Conservation (phyloP, 2,888 invertebrate species). For the Lottia scabra region DNA sequence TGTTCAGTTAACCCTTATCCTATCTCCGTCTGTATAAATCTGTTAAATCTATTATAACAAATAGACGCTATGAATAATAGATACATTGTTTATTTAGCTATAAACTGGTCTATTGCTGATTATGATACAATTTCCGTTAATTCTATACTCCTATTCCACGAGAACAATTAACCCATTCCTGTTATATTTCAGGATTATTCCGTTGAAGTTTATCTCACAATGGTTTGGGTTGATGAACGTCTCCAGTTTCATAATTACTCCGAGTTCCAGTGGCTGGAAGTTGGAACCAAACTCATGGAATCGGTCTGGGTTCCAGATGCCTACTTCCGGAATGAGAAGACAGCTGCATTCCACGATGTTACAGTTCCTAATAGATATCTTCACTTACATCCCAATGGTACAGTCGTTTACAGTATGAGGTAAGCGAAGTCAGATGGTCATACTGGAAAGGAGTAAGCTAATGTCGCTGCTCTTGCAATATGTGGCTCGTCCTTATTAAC, state of each 20-base stretch:
- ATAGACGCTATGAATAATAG: too few relatives aligned
- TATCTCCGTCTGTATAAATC: too few relatives aligned
- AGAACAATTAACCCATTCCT: neutral
- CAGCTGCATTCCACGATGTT: conserved; percentile 55
- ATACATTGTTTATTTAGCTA: too few relatives aligned
- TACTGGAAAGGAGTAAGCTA: too few relatives aligned
- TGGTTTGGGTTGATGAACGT: conserved; percentile 50
- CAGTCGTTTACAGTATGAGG: conserved; percentile 50
- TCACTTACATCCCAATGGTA: conserved; percentile 57
- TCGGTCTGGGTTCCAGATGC: conserved; percentile 61
- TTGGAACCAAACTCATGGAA: conserved; percentile 54
- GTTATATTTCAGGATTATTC: conserved; percentile 48
- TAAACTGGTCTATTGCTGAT: too few relatives aligned
- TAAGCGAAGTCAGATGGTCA: conserved; percentile 20
- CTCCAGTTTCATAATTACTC: conserved; percentile 37
- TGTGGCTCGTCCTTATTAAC: too few relatives aligned
- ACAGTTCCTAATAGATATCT: conserved; percentile 61
- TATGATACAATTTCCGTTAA: neutral
- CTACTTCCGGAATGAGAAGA: conserved; percentile 60
- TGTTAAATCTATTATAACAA: too few relatives aligned
- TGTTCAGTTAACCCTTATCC: too few relatives aligned
- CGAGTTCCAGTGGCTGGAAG: conserved; percentile 45
- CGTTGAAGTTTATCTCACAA: conserved; percentile 51
- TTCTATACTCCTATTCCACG: too few relatives aligned
- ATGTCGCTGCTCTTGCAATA: too few relatives aligned